Percentiles rank a stretch among this genome's conserved stretches.
phyloP scores from a whole-genome alignment of 2,888 invertebrate genomes.

The Asteroscopus sphinx region DNA sequence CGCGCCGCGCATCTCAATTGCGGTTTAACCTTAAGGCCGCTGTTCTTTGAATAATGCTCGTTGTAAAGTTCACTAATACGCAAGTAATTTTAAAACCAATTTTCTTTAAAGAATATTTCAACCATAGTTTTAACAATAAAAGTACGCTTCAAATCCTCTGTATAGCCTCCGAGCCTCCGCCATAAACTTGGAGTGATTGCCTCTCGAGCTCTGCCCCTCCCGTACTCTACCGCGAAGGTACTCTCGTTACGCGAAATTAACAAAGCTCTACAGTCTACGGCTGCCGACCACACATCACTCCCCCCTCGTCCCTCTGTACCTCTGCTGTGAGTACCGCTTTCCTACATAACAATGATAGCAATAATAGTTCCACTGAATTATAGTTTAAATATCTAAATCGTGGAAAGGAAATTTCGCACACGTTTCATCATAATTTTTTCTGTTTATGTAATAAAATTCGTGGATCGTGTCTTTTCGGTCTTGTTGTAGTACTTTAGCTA shows the following conservation, averaged over 20 bases:
- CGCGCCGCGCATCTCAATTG: no score
- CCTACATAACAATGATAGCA: neutral
- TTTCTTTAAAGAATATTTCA: neutral
- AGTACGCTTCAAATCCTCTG: neutral
- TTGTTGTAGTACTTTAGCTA: no score
- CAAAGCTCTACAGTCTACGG: constrained; percentile 6
- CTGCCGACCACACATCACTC: neutral
- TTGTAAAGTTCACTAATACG: no score
- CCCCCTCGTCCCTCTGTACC: neutral
- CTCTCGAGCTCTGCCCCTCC: neutral
- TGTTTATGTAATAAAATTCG: no score
- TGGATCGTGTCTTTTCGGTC: no score
- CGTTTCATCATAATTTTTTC: no score
- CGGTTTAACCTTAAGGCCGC: no score
- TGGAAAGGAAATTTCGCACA: no score
- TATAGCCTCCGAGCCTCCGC: neutral
- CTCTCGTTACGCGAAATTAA: constrained; percentile 24
- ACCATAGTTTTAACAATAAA: neutral
- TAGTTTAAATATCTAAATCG: no score
- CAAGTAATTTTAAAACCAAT: neutral
- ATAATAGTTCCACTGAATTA: neutral
- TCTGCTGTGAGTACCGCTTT: neutral
- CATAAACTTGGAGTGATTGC: constrained; percentile 4
- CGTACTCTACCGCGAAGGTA: neutral
- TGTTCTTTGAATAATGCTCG: no score